phyloP scores from a whole-genome alignment of 2,888 invertebrate species.

The Dynastes grantii region DNA sequence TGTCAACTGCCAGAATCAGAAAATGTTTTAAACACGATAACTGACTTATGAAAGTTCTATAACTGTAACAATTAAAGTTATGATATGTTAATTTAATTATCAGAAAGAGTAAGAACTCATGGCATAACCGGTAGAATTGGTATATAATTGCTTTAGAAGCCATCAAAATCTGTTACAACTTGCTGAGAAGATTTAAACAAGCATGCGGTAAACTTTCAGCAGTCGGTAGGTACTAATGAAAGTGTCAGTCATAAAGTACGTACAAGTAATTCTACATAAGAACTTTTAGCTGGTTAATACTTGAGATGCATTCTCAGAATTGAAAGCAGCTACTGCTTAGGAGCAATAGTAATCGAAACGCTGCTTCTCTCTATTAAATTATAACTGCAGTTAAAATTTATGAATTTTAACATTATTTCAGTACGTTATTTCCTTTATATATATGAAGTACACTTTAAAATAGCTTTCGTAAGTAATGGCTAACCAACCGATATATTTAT shows the following conservation, averaged over 20 bases:
- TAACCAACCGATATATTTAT: conserved; percentile 5
- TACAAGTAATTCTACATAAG: not conserved
- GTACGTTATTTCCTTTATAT: too few relatives aligned
- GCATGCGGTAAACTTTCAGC: not conserved
- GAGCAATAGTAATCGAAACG: too few relatives aligned
- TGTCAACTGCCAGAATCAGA: not conserved
- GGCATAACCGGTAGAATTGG: not conserved
- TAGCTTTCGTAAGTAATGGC: not conserved
- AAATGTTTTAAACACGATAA: not conserved
- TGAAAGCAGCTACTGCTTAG: too few relatives aligned
- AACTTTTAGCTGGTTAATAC: too few relatives aligned
- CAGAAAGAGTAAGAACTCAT: not conserved
- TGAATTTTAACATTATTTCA: too few relatives aligned
- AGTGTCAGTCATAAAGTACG: conserved; percentile 11
- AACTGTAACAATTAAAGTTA: not conserved
- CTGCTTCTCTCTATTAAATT: too few relatives aligned
- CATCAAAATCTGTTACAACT: not conserved
- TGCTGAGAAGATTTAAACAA: not conserved
- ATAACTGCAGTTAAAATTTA: too few relatives aligned
- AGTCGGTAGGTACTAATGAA: conserved; percentile 6
- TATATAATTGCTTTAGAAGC: not conserved
- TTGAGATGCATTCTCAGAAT: too few relatives aligned
- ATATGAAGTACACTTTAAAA: too few relatives aligned
- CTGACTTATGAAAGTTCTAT: not conserved
- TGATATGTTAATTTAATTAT: conserved; percentile 1